phyloP scores from a whole-genome alignment of 2,888 invertebrate species.

The Pelosia muscerda region DNA sequence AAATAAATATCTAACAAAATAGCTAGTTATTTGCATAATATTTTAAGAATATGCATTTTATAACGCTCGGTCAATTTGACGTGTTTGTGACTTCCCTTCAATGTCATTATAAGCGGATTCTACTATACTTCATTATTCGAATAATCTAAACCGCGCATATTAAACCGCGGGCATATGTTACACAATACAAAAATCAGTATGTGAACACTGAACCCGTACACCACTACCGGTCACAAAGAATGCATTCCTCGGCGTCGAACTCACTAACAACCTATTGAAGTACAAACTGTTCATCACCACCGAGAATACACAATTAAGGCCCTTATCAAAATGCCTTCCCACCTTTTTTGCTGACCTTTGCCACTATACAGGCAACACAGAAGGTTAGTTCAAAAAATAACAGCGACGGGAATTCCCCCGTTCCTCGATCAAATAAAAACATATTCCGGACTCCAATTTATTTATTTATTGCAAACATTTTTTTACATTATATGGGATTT shows the following conservation, averaged over 20 bases:
- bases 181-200: neutral
- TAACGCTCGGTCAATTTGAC: no score
- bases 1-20: no score
- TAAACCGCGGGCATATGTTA: neutral
- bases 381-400: slow-evolving; percentile 20
- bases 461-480: no score
- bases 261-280: slow-evolving; percentile 45
- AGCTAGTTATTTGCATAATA: no score
- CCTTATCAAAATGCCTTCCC: slow-evolving; percentile 65
- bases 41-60: no score
- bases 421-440: no score
- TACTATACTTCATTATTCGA: neutral
- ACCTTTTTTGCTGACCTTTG: slow-evolving; percentile 58
- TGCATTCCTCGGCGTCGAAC: slow-evolving; percentile 32
- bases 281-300: slow-evolving; percentile 63
- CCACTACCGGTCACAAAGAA: slow-evolving; percentile 26
- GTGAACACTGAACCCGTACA: slow-evolving; percentile 2
- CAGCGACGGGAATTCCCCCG: no score
- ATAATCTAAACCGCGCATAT: neutral
- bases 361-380: slow-evolving; percentile 35
- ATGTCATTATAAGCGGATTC: no score
- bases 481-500: no score
- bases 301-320: slow-evolving; percentile 67
- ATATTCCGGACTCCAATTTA: no score
- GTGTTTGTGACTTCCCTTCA: no score